A percentile compares a stretch with the other conserved stretches of the same genome.
Evolutionary conservation across 2,797 vertebrate species (phyloP).

Genomic region (Coranthus polyacanthus): DNA sequence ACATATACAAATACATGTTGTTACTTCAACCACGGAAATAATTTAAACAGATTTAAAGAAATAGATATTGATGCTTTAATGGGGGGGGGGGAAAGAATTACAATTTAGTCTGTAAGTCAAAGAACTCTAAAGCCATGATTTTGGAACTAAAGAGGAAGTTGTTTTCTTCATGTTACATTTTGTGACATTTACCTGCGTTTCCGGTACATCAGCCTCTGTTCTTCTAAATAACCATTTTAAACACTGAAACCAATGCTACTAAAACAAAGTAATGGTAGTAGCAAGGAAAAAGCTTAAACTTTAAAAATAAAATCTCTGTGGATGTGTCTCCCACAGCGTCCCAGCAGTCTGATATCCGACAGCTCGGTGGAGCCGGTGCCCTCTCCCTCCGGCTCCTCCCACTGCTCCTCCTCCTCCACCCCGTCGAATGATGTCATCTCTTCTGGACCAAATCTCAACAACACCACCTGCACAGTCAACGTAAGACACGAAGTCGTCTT

Average conservation of each 20-base stretch:
- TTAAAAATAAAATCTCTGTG: not conserved
- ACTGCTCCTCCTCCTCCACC: slow-evolving; percentile 69
- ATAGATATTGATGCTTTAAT: no score
- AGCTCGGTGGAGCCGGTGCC: slow-evolving; percentile 87
- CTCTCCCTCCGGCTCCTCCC: slow-evolving; percentile 81
- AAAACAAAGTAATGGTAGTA: no score
- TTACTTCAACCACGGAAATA: no score
- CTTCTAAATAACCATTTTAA: not conserved
- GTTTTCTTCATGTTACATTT: no score
- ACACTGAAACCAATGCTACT: not conserved
- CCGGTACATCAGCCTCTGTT: not conserved
- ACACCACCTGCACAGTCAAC: slow-evolving; percentile 77
- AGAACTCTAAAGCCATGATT: no score
- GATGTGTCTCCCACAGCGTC: slow-evolving; percentile 71
- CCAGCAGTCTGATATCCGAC: slow-evolving; percentile 86
- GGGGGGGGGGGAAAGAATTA: no score
- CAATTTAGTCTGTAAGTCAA: no score
- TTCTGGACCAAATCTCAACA: slow-evolving; percentile 68
- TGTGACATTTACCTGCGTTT: no score
- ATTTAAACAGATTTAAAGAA: no score
- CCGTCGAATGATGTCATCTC: slow-evolving; percentile 74
- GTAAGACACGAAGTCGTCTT: slow-evolving; percentile 43
- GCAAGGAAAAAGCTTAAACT: not conserved
- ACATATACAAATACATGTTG: no score
- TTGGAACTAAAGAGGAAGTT: no score